Base-by-base conservation (phyloP, 2,888 invertebrate genomes). In the Athalia rosae region DNA sequence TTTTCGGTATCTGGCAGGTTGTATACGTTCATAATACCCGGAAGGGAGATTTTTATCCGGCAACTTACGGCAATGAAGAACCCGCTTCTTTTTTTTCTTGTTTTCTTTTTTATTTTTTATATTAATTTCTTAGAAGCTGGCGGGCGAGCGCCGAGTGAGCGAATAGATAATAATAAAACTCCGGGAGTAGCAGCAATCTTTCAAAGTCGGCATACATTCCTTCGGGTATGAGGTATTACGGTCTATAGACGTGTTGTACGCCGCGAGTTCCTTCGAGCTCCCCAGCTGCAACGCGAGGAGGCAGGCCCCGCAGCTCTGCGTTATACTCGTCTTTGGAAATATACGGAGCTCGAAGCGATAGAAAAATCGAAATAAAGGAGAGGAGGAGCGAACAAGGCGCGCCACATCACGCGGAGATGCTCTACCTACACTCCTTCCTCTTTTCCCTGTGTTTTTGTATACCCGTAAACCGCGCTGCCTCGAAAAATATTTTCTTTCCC, bases 291-390 rank as follows among this genome's bases (percentile, higher is more conserved):
- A 50, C 53, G 48, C 50, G 13, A 53, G 41, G 67, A 28, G 43
- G 53, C n/a, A n/a, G n/a, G n/a, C n/a, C n/a, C 47, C 48, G n/a
- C 62, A 11, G 62, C 62, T 41, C 62, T 58, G n/a, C 58, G n/a
- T n/a, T n/a, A n/a, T 11, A 11, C 13, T 53, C 67, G 67, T 67
- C 67, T 67, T 67, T 67, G 67, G 67, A 67, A 67, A 67, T 67
- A 67, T 53, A 48, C 67, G 50, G 53, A 53, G 28, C 67, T 67
- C 67, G 67, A 28, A 67, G 67, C 67, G 67, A 67, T 67, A 67
- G 67, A 67, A 67, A 67, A 67, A 67, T 67, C 67, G 45, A 67
- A 67, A 67, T 48, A 53, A 67, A 67, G 53, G 53, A 67, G 53
- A 48, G 50, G 7, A 28, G 53, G 45, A 28, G 28, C 28, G 28